Evolutionary conservation across 2,888 invertebrate genomes (phyloP), one percentile per base, ranked within the genome.

Genomic region (Branchipolynoe longqiensis): DNA sequence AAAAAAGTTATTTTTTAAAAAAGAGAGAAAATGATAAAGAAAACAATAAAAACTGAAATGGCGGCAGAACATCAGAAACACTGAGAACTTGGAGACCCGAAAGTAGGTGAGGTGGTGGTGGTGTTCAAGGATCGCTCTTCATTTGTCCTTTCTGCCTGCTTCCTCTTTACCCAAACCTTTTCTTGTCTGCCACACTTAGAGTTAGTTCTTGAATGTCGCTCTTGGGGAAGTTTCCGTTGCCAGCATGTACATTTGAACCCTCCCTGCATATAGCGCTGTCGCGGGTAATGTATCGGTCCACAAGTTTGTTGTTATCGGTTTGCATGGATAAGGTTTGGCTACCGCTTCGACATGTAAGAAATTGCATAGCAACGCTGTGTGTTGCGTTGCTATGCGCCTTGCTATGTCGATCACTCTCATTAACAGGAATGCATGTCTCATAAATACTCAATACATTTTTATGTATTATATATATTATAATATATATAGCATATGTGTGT

Each of bases 51-150:
- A 78, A 78, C 28, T 48, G 48, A 48, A 48, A 48, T 78, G 78
- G 78, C 78, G 78, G 78, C 78, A 78, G 48, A 36, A 28, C 48
- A 78, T 78, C 78, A 48, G 48, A 78, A 1, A 48, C 78, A 78
- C 78, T 78, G 78, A 78, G 38, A 78, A 1, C 78, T 78, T 78
- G 48, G 78, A 48, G 78, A 48, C 41, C 78, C 28, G 48, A 78
- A 56, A 78, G 78, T 78, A 78, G 54, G 28, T 41, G 48, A 73
- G 48, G 6, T 78, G 78, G 78, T 78, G 78, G 78, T 78, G 78
- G 78, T 78, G 78, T 25, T 25, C n/a, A 41, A 62, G 62, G 31
- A 36, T 69, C n/a, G 36, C 69, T 69, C 31, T 62, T 69, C 38
- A 14, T 69, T 33, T 69, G 36, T 22, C 62, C 18, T 69, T 38